These are phyloP conservation scores for Tetramorium bicarinatum DNA, from an alignment of 2,888 invertebrate genomes.

Conservation along the genomic window DNA sequence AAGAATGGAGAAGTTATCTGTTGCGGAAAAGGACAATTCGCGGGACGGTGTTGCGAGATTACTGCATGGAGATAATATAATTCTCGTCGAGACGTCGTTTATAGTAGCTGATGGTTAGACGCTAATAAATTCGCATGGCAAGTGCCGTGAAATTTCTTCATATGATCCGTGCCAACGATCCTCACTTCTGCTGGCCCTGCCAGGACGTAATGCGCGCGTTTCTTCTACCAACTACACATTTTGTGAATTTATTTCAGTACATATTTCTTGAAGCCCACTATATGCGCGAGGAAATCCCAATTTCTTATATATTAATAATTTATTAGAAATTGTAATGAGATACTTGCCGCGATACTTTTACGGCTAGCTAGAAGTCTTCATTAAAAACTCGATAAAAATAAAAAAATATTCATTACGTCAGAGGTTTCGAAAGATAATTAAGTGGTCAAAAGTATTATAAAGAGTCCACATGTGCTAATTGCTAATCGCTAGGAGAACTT, in stretches of 20 bases:
- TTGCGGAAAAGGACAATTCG: constrained; percentile 43
- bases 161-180: constrained; percentile 67
- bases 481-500: constrained; percentile 11
- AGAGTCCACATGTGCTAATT: neutral
- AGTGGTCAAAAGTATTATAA: neutral
- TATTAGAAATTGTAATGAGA: constrained; percentile 3
- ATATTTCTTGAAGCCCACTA: neutral
- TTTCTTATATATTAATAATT: neutral
- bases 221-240: constrained; percentile 22
- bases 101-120: constrained; percentile 70
- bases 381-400: neutral
- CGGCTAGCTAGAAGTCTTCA: no score
- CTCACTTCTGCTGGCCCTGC: constrained; percentile 30
- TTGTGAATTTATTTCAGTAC: constrained; percentile 38
- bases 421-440: neutral
- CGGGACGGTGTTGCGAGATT: constrained; percentile 16
- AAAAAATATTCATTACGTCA: neutral
- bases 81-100: constrained; percentile 46
- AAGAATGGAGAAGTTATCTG: constrained; percentile 14
- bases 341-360: neutral
- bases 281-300: neutral
- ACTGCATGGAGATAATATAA: constrained; percentile 32
- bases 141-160: constrained; percentile 76
- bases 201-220: constrained; percentile 21
- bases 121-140: constrained; percentile 75